phyloP scores from a whole-genome alignment of 2,797 vertebrate species.

The Pipistrellus nathusii region DNA sequence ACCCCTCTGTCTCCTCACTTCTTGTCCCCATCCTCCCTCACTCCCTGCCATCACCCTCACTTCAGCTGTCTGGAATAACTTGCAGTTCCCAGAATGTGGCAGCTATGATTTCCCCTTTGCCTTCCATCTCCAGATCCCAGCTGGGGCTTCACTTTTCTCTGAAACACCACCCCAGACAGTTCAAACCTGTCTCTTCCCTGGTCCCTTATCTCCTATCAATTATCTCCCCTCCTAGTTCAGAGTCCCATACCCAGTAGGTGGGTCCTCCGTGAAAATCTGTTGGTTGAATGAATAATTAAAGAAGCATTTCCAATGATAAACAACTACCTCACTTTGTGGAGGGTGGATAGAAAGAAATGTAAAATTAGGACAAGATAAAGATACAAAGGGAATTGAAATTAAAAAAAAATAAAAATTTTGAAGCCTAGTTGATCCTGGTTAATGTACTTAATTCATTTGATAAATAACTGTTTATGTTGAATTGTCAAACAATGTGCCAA shows the following conservation, averaged over 20 bases:
- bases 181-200: not conserved
- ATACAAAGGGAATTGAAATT: not conserved
- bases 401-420: not conserved
- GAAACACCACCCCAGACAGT: not conserved
- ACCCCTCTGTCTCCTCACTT: not conserved
- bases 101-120: not conserved
- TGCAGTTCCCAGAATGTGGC: not conserved
- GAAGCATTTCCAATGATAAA: not conserved
- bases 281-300: not conserved
- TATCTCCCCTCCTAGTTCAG: not conserved
- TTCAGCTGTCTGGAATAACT: not conserved
- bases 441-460: not conserved
- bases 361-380: slow-evolving; percentile 11
- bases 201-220: not conserved
- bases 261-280: not conserved
- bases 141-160: not conserved
- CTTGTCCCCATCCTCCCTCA: not conserved
- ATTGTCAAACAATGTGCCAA: not conserved
- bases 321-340: not conserved
- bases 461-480: not conserved
- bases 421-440: not conserved
- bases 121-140: not conserved
- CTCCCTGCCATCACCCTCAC: not conserved
- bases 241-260: not conserved
- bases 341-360: not conserved